Evolutionary conservation across 92 coral and sea anemone species (phyloP).

Genomic region (Porites evermanni): DNA sequence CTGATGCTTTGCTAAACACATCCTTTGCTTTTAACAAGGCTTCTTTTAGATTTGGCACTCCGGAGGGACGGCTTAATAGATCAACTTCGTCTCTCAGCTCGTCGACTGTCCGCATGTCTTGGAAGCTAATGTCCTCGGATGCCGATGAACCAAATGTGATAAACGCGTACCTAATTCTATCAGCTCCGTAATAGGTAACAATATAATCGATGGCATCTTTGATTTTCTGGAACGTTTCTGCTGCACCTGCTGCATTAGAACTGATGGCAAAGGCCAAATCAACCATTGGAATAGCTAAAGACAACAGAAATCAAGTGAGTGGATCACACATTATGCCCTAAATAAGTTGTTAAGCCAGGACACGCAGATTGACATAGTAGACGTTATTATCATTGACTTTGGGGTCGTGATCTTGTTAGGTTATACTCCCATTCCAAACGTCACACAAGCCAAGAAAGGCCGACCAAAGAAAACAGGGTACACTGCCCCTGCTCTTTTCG

Average conservation of each 20-base stretch:
- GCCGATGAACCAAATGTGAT: slow-evolving; percentile 61
- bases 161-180: slow-evolving; percentile 62
- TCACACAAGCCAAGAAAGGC: too few species aligned
- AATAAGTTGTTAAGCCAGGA: too few species aligned
- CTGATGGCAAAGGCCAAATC: slow-evolving; percentile 82
- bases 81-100: slow-evolving; percentile 59
- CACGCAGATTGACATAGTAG: too few species aligned
- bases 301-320: neutral
- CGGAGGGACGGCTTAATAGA: slow-evolving; percentile 44
- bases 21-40: slow-evolving; percentile 74
- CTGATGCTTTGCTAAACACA: slow-evolving; percentile 73
- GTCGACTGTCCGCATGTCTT: slow-evolving; percentile 50
- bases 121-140: slow-evolving; percentile 46
- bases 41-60: slow-evolving; percentile 67
- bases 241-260: slow-evolving; percentile 64
- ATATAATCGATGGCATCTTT: slow-evolving; percentile 83
- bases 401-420: too few species aligned
- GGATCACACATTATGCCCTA: too few species aligned
- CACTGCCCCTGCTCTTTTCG: too few species aligned
- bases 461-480: too few species aligned
- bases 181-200: slow-evolving; percentile 65
- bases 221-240: slow-evolving; percentile 60
- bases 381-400: too few species aligned
- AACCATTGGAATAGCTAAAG: slow-evolving; percentile 50
- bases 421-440: too few species aligned